Evolutionary conservation across 2,888 invertebrate species (phyloP), one percentile per base, ranked within the genome.

Genomic region (Protula sp.): DNA sequence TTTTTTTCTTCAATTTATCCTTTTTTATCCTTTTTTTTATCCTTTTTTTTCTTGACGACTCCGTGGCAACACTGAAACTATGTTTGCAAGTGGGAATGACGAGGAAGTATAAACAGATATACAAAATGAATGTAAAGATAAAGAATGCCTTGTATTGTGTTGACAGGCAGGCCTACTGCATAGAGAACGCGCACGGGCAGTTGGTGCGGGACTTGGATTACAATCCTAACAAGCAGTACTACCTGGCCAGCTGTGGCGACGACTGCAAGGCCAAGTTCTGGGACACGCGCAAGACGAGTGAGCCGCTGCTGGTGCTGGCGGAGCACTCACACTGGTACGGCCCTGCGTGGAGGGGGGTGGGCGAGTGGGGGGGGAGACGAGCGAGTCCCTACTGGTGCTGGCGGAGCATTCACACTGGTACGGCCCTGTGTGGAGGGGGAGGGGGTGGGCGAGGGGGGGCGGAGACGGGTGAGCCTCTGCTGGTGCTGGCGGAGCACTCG

Each of bases 361-460:
- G n/a, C n/a, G 98, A 98, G 98, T 99, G 81, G 89, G 91, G 70
- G 85, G 98, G 56, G 90, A 90, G 75, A 56, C 74, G 5, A 69
- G 66, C 24, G 73, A 74, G 54, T 89, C 94, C 0, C 86, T 95
- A 3, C 87, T 91, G 75, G 87, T 87, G 1, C 68, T 84, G 26
- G 73, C 77, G 31, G 81, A 83, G 61, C 85, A 85, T 69, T 83
- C 84, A 5, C 84, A 85, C 66, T 85, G 85, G 84, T 82, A n/a
- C n/a, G n/a, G n/a, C n/a, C n/a, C n/a, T n/a, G n/a, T n/a, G n/a
- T n/a, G n/a, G n/a, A n/a, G n/a, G n/a, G n/a, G n/a, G n/a, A n/a
- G n/a, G n/a, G n/a, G n/a, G n/a, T n/a, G n/a, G n/a, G n/a, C n/a
- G 98, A 98, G 98, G 99, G 81, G 89, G 91, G 70, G 85, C 98